Evolutionary conservation across 2,113 vertebrate species (phyloP), one percentile per base, ranked within the genome.

Genomic region (Peromyscus maniculatus): DNA sequence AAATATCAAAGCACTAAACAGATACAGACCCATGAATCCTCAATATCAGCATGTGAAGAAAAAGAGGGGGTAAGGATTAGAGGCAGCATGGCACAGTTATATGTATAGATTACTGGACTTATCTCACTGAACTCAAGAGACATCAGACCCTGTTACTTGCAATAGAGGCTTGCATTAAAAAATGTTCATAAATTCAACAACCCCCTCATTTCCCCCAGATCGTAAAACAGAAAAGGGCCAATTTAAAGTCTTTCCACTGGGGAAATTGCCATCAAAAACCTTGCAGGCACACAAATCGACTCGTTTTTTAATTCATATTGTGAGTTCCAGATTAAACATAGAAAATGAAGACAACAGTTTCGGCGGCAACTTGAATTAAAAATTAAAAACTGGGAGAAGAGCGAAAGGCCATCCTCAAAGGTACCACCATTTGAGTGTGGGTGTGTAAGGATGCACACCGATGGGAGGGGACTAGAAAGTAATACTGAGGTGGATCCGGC

Each of bases 11-110:
- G 96, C 96, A 97, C 97, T 97, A 12, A 97, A 95, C 89, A 97
- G 97, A 98, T 97, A 98, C 96, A 98, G 98, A 98, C 97, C 97
- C 97, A 96, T 95, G 97, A 96, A 90, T 97, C 97, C 97, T 97
- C 97, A 97, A 89, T 95, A 97, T 96, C 95, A 98, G 97, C 95
- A 97, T 96, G 97, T 94, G 97, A 97, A 97, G 95, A 92, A 94
- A 97, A 97, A 98, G 96, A 97, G 96, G 28, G 95, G 89, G 96
- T 92, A 95, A 95, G 93, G 84, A 69, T 96, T 96, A 97, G 92
- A 97, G 84, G 96, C 91, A 95, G 94, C 93, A 91, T 0, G 19
- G 92, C 59, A 96, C 1, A 92, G 83, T 83, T 64, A 66, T 46
- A 89, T 52, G 75, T 46, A 89, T 9, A 93, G 80, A 82, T 90